A percentile compares a stretch with the other conserved stretches of the same genome.
These are phyloP conservation scores for Drosophila watanabei DNA, from an alignment of 1,140 invertebrate species.

Conservation along the genomic window DNA sequence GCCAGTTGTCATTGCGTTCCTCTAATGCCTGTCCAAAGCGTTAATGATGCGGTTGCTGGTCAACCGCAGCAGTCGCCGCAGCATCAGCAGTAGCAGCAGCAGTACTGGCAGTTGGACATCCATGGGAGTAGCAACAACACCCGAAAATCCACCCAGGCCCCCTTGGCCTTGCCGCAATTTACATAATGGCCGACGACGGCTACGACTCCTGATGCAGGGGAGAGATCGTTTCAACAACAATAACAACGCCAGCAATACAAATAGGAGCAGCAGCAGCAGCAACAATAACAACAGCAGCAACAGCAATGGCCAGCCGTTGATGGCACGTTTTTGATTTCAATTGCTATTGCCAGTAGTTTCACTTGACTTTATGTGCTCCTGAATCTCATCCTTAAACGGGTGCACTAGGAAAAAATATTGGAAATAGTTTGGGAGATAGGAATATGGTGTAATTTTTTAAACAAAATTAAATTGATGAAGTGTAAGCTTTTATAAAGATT, in stretches of 20 bases:
- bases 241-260: conserved; percentile 29
- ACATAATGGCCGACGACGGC: conserved; percentile 43
- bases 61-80: conserved; percentile 50
- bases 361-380: conserved; percentile 62
- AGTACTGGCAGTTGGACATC: conserved; percentile 8
- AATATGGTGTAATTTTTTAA: background rate
- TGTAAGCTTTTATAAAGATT: background rate
- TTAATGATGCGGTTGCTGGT: conserved; percentile 77
- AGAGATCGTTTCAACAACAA: conserved; percentile 48
- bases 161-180: conserved; percentile 67
- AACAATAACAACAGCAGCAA: conserved; percentile 1
- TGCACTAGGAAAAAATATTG: conserved; percentile 17
- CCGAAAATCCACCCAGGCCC: conserved; percentile 13
- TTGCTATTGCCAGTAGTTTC: conserved; percentile 56
- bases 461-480: too few relatives aligned
- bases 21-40: conserved; percentile 69
- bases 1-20: conserved; percentile 74
- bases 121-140: background rate
- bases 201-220: conserved; percentile 43
- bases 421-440: background rate
- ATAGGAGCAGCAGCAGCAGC: conserved; percentile 11
- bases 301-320: conserved; percentile 50
- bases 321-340: conserved; percentile 81
- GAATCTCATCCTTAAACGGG: conserved; percentile 29
- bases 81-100: conserved; percentile 26